These are phyloP conservation scores for Parochlus steinenii DNA, from an alignment of 2,888 invertebrate species.

Conservation along the genomic window DNA sequence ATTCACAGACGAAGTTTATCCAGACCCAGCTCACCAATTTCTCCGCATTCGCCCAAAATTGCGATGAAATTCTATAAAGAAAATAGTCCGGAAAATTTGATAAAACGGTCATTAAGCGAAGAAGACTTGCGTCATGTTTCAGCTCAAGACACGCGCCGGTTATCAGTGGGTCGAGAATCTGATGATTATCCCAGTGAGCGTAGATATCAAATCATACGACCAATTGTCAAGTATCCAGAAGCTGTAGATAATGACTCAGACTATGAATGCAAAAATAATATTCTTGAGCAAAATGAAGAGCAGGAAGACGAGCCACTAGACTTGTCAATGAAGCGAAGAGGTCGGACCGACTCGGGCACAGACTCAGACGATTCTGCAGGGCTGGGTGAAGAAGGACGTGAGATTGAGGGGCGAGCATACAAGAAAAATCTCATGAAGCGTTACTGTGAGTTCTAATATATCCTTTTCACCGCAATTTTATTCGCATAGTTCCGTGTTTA, in stretches of 20 bases:
- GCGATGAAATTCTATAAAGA: slow-evolving; percentile 1
- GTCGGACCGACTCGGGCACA: slow-evolving; percentile 51
- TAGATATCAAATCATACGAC: no score
- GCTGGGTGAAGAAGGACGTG: slow-evolving; percentile 23
- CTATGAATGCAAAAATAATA: slow-evolving; percentile 1
- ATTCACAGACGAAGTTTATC: slow-evolving; percentile 6
- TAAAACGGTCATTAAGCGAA: slow-evolving; percentile 11
- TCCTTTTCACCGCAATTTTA: neutral
- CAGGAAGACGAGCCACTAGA: slow-evolving; percentile 56
- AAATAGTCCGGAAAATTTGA: no score
- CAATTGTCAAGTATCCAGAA: slow-evolving; percentile 8
- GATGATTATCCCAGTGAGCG: neutral
- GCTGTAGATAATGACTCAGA: slow-evolving; percentile 2
- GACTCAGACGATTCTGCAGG: slow-evolving; percentile 71
- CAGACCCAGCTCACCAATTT: slow-evolving; percentile 9
- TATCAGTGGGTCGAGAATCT: slow-evolving; percentile 9
- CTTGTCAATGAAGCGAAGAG: slow-evolving; percentile 41
- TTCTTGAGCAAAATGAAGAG: slow-evolving; percentile 17
- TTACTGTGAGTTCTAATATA: slow-evolving; percentile 70
- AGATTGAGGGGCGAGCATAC: slow-evolving; percentile 52
- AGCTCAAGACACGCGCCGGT: slow-evolving; percentile 3
- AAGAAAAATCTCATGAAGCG: slow-evolving; percentile 87
- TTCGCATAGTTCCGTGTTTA: neutral
- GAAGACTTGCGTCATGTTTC: slow-evolving; percentile 10
- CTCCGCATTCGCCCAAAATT: slow-evolving; percentile 11